Conservation (phyloP, 2,113 vertebrate species). For the Neodontobutis hainanensis region DNA sequence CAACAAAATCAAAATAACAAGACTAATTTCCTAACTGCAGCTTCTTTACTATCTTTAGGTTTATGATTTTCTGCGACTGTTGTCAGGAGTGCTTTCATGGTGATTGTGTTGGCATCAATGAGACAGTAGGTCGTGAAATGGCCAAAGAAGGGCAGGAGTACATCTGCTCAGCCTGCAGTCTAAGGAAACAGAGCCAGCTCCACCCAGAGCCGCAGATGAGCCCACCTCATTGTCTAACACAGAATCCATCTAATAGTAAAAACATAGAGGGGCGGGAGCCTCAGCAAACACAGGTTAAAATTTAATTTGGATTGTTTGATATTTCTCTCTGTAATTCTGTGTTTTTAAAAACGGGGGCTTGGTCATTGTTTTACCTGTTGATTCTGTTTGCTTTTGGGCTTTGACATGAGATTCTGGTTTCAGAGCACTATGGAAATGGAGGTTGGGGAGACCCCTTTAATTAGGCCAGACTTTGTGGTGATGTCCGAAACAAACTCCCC, state of each 20-base stretch:
- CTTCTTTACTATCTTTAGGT: constrained; percentile 75
- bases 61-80: constrained; percentile 93
- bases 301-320: constrained; percentile 19
- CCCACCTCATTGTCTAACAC: constrained; percentile 66
- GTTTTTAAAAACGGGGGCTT: too few species aligned
- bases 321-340: not conserved
- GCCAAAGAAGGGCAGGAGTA: constrained; percentile 88
- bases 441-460: constrained; percentile 8
- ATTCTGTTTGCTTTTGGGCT: constrained; percentile 4
- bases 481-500: constrained; percentile 73
- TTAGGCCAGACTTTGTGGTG: constrained; percentile 45
- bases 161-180: constrained; percentile 87
- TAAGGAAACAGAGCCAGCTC: constrained; percentile 75
- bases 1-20: too few species aligned
- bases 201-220: constrained; percentile 45
- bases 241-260: constrained; percentile 73
- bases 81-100: constrained; percentile 95
- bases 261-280: constrained; percentile 82
- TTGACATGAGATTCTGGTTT: constrained; percentile 56
- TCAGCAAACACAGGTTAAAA: constrained; percentile 83
- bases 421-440: constrained; percentile 67
- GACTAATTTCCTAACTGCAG: constrained; percentile 32
- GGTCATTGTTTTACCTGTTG: constrained; percentile 16
- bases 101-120: constrained; percentile 90
- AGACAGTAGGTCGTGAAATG: constrained; percentile 81